phyloP scores from a whole-genome alignment of 2,113 vertebrate genomes.

The Eudyptes chrysolophus region DNA sequence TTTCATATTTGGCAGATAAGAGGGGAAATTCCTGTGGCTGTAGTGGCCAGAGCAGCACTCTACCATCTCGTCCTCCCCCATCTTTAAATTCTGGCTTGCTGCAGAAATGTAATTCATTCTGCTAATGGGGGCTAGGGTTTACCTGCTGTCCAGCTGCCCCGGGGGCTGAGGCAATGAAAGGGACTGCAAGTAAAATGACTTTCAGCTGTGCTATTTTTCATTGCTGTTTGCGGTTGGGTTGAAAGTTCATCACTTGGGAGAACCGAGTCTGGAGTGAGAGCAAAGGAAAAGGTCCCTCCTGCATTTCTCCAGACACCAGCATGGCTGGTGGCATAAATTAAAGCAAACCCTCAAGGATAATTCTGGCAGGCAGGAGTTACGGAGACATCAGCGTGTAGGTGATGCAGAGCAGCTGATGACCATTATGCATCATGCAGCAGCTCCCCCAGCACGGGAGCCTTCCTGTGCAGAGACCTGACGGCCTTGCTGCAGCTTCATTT shows the following conservation, averaged over 20 bases:
- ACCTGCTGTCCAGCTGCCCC: neutral
- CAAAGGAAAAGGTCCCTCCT: neutral
- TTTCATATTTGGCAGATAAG: neutral
- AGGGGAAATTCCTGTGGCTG: neutral
- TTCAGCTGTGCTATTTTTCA: accelerated
- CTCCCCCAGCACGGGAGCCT: neutral
- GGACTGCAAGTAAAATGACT: accelerated
- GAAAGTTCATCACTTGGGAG: accelerated
- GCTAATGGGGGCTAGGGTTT: neutral
- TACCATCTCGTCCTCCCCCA: accelerated
- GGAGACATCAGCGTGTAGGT: accelerated
- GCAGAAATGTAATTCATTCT: neutral
- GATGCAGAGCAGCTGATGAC: neutral
- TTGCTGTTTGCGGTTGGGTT: neutral
- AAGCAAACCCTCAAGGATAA: accelerated
- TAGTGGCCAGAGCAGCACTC: neutral
- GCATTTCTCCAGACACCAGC: accelerated
- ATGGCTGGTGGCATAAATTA: accelerated
- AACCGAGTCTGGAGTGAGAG: accelerated
- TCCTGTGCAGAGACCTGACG: accelerated
- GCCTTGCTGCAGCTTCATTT: accelerated
- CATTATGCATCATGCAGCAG: neutral
- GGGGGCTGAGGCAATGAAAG: neutral
- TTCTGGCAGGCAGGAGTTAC: neutral
- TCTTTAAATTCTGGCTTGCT: neutral